Conservation (phyloP, 2,797 vertebrate species). For the Gymnodraco acuticeps region DNA sequence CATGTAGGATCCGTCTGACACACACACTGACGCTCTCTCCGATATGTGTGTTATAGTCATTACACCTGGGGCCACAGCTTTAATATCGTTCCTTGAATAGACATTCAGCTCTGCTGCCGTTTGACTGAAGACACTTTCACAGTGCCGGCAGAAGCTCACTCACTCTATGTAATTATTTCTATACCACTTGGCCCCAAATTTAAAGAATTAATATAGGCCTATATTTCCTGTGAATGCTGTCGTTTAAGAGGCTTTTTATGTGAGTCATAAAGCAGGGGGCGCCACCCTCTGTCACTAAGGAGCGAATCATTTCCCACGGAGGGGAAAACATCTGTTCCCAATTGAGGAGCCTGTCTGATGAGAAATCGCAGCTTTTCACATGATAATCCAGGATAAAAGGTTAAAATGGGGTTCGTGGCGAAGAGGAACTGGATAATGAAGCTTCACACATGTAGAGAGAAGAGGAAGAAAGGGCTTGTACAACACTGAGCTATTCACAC, state of each 20-base stretch:
- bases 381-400: slow-evolving; percentile 76
- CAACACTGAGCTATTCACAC: slow-evolving; percentile 30
- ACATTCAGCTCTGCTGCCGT: slow-evolving; percentile 46
- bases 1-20: neutral
- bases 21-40: neutral
- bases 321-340: slow-evolving; percentile 82
- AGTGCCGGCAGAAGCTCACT: slow-evolving; percentile 36
- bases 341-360: slow-evolving; percentile 73
- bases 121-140: slow-evolving; percentile 41
- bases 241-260: slow-evolving; percentile 83
- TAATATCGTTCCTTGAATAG: slow-evolving; percentile 42
- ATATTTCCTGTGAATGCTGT: slow-evolving; percentile 81
- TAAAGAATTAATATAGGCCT: slow-evolving; percentile 80
- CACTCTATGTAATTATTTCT: slow-evolving; percentile 78
- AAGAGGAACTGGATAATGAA: slow-evolving; percentile 65
- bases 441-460: slow-evolving; percentile 52
- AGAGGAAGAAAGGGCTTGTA: slow-evolving; percentile 36
- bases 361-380: slow-evolving; percentile 74
- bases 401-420: slow-evolving; percentile 60
- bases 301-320: slow-evolving; percentile 80
- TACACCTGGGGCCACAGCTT: slow-evolving; percentile 41
- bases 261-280: slow-evolving; percentile 78
- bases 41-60: slow-evolving; percentile 21
- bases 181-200: slow-evolving; percentile 75
- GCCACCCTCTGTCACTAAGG: slow-evolving; percentile 76